Base-by-base conservation (phyloP, 2,113 vertebrate species). In the Ceratotherium simum region DNA sequence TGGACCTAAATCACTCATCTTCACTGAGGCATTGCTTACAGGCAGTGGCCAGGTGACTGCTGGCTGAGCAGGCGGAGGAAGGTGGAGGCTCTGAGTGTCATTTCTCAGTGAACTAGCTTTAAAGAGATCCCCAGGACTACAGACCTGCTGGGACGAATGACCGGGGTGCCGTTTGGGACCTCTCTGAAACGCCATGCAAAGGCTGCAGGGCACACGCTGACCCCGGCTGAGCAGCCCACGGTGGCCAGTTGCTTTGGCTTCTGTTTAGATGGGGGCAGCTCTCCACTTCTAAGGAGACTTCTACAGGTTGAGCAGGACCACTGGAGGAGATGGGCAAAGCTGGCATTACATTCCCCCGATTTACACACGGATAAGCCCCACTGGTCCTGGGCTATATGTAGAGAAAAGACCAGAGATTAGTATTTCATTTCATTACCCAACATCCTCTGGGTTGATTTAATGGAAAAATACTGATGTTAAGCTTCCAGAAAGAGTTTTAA, bases 271-370 rank as follows among this genome's bases (percentile, higher is more conserved):
- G 9, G 10, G 8, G 25, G 12, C 10, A 14, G 42, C 17, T 13
- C 25, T n/a, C 29, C 17, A 0, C 10, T 18, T 33, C 54, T 10
- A 36, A 67, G 60, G 62, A 33, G n/a, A 21, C 29, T 36, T 73
- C 67, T 7, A 3, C 56, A 67, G 67, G 84, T 11, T 10, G 65
- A n/a, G 42, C 67, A 78, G 54, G 23, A 69, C 60, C 48, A 4
- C 10, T 2, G 1, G 0, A 11, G 33, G 8, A 23, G 36, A 36
- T 0, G 6, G 23, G 12, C n/a, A 31, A 13, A 51, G n/a, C 48
- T 23, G 73, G 21, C 10, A 14, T 20, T n/a, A 13, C 39, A 14
- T 5, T 17, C 33, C 13, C 36, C 23, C 17, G 29, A 51, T 13
- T 27, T 56, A n/a, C 46, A 21, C 17, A 13, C 2, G 0, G 46